Percentiles rank a stretch among this genome's conserved stretches.
These are phyloP conservation scores for Knipowitschia caucasica DNA, from an alignment of 2,797 vertebrate genomes.

Conservation along the genomic window DNA sequence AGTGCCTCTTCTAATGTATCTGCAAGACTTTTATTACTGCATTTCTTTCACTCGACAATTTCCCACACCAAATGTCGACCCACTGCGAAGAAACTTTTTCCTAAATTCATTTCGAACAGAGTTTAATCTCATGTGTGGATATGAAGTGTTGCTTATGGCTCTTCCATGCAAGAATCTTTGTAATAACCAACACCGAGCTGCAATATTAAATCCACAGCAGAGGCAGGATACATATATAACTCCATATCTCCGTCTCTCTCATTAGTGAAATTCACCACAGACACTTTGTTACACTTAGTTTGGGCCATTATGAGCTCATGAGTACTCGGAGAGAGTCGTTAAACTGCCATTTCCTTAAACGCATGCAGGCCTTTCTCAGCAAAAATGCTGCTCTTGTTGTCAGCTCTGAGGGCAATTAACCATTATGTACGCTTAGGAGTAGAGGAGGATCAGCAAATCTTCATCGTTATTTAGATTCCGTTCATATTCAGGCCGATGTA, in stretches of 20 bases:
- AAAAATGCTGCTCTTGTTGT: slow-evolving; percentile 28
- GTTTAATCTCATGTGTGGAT: not conserved
- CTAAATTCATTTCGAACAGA: slow-evolving; percentile 1
- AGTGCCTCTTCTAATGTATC: slow-evolving; percentile 8
- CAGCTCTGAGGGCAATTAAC: slow-evolving; percentile 25
- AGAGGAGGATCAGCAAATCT: slow-evolving; percentile 7
- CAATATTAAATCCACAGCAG: slow-evolving; percentile 40
- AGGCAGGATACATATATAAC: slow-evolving; percentile 52
- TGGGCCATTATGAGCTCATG: slow-evolving; percentile 46
- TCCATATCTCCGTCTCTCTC: slow-evolving; percentile 51
- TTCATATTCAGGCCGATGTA: not conserved
- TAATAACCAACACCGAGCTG: slow-evolving; percentile 26
- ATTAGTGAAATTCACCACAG: slow-evolving; percentile 59
- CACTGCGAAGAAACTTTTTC: not conserved
- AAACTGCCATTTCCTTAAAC: slow-evolving; percentile 57
- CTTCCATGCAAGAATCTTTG: slow-evolving; percentile 9
- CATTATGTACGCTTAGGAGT: slow-evolving; percentile 31
- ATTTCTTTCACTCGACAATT: slow-evolving; percentile 30
- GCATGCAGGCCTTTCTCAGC: slow-evolving; percentile 28
- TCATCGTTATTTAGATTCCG: no score
- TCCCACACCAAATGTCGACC: slow-evolving; percentile 6
- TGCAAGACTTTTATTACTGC: slow-evolving; percentile 39
- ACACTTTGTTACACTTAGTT: slow-evolving; percentile 46
- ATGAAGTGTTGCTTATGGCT: slow-evolving; percentile 9
- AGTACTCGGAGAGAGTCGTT: slow-evolving; percentile 62